These are phyloP conservation scores for Decapterus maruadsi DNA, from an alignment of 2,797 vertebrate species.

Conservation along the genomic window DNA sequence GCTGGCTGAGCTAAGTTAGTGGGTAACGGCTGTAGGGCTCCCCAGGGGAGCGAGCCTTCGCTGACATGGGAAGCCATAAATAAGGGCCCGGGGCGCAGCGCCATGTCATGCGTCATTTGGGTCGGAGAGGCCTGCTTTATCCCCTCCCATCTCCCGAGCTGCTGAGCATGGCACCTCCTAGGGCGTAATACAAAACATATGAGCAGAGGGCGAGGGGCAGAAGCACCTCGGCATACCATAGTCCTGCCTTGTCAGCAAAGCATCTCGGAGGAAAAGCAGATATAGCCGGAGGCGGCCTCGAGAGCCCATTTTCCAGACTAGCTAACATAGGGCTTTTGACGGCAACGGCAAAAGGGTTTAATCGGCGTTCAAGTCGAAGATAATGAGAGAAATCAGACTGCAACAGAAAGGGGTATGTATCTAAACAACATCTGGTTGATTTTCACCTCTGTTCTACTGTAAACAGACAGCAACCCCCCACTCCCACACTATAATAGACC, in stretches of 20 bases:
- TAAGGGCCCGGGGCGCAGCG: constrained; percentile 81
- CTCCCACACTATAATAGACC: too few relatives aligned
- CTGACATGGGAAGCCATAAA: constrained; percentile 89
- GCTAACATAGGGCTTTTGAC: too few relatives aligned
- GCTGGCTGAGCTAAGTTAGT: constrained; percentile 63
- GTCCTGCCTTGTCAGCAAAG: constrained; percentile 78
- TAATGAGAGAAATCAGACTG: too few relatives aligned
- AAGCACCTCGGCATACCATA: constrained; percentile 78
- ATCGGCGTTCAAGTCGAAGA: too few relatives aligned
- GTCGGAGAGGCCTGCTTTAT: constrained; percentile 81
- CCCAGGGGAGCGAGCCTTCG: constrained; percentile 79
- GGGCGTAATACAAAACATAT: constrained; percentile 86
- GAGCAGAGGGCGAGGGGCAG: constrained; percentile 79
- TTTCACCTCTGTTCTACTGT: too few relatives aligned
- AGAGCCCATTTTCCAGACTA: too few relatives aligned
- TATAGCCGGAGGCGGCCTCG: constrained; percentile 43
- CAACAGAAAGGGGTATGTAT: too few relatives aligned
- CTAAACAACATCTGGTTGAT: not conserved
- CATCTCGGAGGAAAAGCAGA: constrained; percentile 78
- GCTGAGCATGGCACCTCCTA: constrained; percentile 85
- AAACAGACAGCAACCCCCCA: too few relatives aligned
- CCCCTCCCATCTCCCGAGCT: constrained; percentile 75
- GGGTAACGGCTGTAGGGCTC: constrained; percentile 72
- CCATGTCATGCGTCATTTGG: constrained; percentile 87
- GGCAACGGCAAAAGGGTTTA: too few relatives aligned